Evolutionary conservation across 2,113 vertebrate genomes (phyloP), one percentile per base, ranked within the genome.

Genomic region (Corythaeola cristata): DNA sequence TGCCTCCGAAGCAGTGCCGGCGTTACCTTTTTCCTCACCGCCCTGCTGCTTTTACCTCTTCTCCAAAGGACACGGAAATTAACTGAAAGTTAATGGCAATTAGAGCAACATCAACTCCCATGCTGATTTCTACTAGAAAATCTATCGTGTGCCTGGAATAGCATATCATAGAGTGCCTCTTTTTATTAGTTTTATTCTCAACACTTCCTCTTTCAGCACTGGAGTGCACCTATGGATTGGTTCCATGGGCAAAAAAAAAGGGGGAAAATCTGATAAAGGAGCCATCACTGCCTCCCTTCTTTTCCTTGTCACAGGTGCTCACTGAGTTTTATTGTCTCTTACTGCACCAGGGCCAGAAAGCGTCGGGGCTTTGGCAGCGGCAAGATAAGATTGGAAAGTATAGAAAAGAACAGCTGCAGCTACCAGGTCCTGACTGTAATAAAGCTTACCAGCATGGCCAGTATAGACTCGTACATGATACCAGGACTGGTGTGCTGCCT

Each of bases 71-170:
- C 88, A 47, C 33, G 64, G 69, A 86, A 93, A 91, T 94, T 90
- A 96, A 92, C 80, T 88, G 50, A 79, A 85, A 95, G 47, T 77
- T 93, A 92, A 96, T 91, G 75, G 13, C 88, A 91, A 80, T 96
- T 95, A 92, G 47, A 96, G 55, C 44, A 78, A 67, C 81, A 67
- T 53, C n/a, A 69, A 56, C 78, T 96, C 85, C 58, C 71, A 32
- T 73, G 78, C 37, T 90, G 58, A 77, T 90, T 97, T 78, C 67
- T 89, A 44, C 75, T 71, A 74, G 24, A 75, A 95, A 94, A 97
- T 75, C 13, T 74, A 85, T 88, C 78, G 63, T 80, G 49, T 88
- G 82, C 85, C 68, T 93, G 50, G 76, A 83, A 77, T 15, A 82
- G 6, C 76, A 60, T 74, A 83, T 32, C 2, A 0, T 23, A 62